Evolutionary conservation across 1,140 invertebrate species (phyloP), one percentile per base, ranked within the genome.

Genomic region (Sycobia sp.): DNA sequence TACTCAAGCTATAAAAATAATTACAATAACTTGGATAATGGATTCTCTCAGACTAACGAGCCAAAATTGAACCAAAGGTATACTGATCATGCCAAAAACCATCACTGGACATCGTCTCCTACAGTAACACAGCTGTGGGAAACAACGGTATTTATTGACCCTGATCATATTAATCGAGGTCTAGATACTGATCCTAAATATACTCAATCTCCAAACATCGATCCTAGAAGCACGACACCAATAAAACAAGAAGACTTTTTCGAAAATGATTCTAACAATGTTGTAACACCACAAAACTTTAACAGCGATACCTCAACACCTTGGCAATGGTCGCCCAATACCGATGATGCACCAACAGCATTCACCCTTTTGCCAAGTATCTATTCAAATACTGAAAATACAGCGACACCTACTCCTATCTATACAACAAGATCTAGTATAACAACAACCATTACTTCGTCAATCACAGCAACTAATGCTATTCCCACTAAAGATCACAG

Each of bases 121-220:
- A 71, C 74, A n/a, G 83, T 83, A 0, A 83, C 83, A 0, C 81
- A 83, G 53, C 68, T 86, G 1, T 89, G 87, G 87, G 84, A 88
- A 65, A 87, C 84, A 14, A 87, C 87, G 0, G 83, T 88, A n/a
- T 84, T 84, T 50, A 79, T 90, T 3, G 88, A 91, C 77, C 89
- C 90, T 0, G 84, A 87, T 41, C 86, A 85, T 20, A 86, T 91
- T 20, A 91, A 91, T 70, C 88, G 86, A 65, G 89, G 84, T 11
- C 77, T 87, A 47, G 87, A 79, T 57, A 77, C 75, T 0, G 70
- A 73, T 14, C 62, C 68, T 20, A 77, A 75, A 27, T 57, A 56
- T 38, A 8, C 63, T 29, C 23, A 68, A 23, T 53, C 46, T 4
- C 50, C 65, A 5, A 59, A 38, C 18, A 14, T 67, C 29, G 64